Evolutionary conservation across 2,888 invertebrate species (phyloP).

Genomic region (Pristionchus entomophagus): DNA sequence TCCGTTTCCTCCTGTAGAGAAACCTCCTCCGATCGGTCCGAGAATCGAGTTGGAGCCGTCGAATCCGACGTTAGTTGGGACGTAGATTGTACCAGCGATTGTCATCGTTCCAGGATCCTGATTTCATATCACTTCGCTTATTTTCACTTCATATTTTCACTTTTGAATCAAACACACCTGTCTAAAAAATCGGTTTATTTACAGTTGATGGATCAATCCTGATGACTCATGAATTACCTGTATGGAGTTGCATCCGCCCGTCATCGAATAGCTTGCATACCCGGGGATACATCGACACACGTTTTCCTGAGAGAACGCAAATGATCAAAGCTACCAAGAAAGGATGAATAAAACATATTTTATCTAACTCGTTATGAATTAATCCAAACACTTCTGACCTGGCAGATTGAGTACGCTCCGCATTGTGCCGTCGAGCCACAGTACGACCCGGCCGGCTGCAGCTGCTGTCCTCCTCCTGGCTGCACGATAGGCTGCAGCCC

Average conservation of each 20-base stretch:
- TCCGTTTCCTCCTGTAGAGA: not conserved
- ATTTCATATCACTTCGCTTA: not conserved
- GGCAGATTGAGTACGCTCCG: conserved; percentile 26
- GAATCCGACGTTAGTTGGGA: not conserved
- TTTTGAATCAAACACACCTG: too few relatives aligned
- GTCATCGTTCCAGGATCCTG: conserved; percentile 34
- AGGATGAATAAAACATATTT: not conserved
- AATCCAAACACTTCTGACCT: not conserved
- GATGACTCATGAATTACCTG: not conserved
- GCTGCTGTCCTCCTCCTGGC: not conserved
- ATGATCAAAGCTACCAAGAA: not conserved
- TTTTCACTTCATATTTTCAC: not conserved
- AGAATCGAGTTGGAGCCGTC: conserved; percentile 36
- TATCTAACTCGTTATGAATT: too few relatives aligned
- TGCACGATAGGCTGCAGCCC: not conserved
- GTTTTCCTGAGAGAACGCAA: not conserved
- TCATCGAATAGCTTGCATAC: conserved; percentile 35
- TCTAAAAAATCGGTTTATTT: not conserved
- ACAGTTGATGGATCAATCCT: not conserved
- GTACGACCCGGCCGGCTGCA: not conserved
- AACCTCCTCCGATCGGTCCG: not conserved
- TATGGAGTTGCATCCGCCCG: conserved; percentile 1
- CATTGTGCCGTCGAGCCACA: conserved; percentile 41
- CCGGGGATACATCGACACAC: conserved; percentile 40
- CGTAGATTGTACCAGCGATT: not conserved